Evolutionary conservation across 2,888 invertebrate species (phyloP).

Genomic region (Oxyscelio sp.): DNA sequence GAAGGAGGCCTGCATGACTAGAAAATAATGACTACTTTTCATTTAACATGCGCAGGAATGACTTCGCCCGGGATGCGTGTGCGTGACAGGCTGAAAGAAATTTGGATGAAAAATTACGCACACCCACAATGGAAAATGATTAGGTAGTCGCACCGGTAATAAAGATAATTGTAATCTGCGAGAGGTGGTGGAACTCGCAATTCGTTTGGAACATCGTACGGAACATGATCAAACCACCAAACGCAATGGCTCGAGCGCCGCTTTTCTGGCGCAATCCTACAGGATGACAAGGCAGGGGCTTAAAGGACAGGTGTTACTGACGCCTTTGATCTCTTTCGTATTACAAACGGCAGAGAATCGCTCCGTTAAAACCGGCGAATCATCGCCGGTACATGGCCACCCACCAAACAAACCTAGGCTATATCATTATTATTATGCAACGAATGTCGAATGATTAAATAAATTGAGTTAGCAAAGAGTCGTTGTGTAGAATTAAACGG

Average conservation of each 20-base stretch:
- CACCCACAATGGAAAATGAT: background rate
- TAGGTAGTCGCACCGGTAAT: slow-evolving; percentile 77
- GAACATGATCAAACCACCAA: slow-evolving; percentile 67
- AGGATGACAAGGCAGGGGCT: slow-evolving; percentile 87
- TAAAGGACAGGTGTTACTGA: slow-evolving; percentile 89
- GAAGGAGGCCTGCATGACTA: background rate
- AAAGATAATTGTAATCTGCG: slow-evolving; percentile 86
- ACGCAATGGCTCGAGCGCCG: slow-evolving; percentile 68
- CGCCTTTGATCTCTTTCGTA: slow-evolving; percentile 88
- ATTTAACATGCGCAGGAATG: background rate
- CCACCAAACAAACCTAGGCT: slow-evolving; percentile 1
- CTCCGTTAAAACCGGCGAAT: slow-evolving; percentile 84
- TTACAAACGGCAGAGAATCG: slow-evolving; percentile 85
- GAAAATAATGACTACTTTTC: background rate
- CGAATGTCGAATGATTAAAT: slow-evolving; percentile 20
- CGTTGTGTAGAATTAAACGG: too few species aligned
- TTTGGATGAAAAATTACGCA: background rate
- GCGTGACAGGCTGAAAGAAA: too few species aligned
- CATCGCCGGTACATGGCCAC: slow-evolving; percentile 83
- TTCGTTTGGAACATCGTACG: slow-evolving; percentile 55
- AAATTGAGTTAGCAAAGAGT: too few species aligned
- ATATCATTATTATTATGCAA: slow-evolving; percentile 31
- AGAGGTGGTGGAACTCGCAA: slow-evolving; percentile 40
- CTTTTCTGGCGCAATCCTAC: slow-evolving; percentile 86
- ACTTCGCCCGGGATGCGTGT: background rate